These are phyloP conservation scores for Bombylius major DNA, from an alignment of 2,888 invertebrate species.

Conservation along the genomic window DNA sequence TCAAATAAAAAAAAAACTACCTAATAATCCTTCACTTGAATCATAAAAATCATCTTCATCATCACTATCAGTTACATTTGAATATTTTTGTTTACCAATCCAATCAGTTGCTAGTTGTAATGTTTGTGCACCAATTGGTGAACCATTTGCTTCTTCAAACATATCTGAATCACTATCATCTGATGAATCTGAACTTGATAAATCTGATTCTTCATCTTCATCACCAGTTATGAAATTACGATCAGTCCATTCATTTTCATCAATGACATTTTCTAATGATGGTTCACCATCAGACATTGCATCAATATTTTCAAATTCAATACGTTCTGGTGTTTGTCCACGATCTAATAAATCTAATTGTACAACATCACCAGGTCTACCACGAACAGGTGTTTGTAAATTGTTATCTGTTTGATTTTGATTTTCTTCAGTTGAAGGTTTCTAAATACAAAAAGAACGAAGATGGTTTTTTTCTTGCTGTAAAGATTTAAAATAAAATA, in stretches of 20 bases:
- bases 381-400: conserved; percentile 38
- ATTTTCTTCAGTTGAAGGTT: neutral
- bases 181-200: conserved; percentile 40
- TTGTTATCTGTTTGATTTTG: conserved; percentile 14
- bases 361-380: conserved; percentile 28
- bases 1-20: conserved; percentile 16
- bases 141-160: conserved; percentile 54
- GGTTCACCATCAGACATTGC: conserved; percentile 50
- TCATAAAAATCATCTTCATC: conserved; percentile 35
- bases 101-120: conserved; percentile 55
- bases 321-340: conserved; percentile 61
- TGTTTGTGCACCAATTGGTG: conserved; percentile 44
- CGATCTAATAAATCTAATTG: conserved; percentile 32
- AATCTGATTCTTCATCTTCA: conserved; percentile 54
- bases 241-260: conserved; percentile 93
- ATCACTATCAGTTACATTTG: conserved; percentile 36
- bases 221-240: conserved; percentile 77
- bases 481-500: neutral
- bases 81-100: conserved; percentile 45
- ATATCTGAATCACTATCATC: conserved; percentile 51
- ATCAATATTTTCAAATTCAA: conserved; percentile 65
- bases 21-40: conserved; percentile 35
- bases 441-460: neutral
- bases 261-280: conserved; percentile 59
- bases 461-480: neutral